These are phyloP conservation scores for Electrona antarctica DNA, from an alignment of 2,113 vertebrate species.

Conservation along the genomic window DNA sequence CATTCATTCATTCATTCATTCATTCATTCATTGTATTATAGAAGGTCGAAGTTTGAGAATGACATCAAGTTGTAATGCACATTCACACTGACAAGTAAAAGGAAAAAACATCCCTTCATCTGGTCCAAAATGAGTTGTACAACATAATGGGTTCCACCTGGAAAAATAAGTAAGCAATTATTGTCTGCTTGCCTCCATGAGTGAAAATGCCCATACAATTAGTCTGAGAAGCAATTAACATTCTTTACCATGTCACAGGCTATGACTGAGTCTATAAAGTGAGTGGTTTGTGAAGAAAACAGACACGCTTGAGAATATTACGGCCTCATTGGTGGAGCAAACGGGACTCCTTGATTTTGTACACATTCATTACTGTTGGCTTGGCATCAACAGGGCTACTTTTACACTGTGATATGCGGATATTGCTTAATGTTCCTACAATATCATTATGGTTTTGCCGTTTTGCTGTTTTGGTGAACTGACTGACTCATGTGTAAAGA, in stretches of 20 bases:
- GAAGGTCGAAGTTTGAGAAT: constrained; percentile 10
- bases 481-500: constrained; percentile 13
- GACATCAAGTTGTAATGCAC: constrained; percentile 22
- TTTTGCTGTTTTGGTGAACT: constrained; percentile 26
- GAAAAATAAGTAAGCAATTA: constrained; percentile 56
- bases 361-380: constrained; percentile 51
- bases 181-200: constrained; percentile 48
- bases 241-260: constrained; percentile 54
- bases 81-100: constrained; percentile 7
- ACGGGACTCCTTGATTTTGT: constrained; percentile 28
- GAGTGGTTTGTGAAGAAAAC: constrained; percentile 56
- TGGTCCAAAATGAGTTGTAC: constrained; percentile 41
- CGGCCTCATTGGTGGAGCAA: constrained; percentile 10
- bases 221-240: constrained; percentile 48
- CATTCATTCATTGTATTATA: constrained; percentile 4
- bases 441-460: constrained; percentile 13
- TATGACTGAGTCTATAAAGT: constrained; percentile 64
- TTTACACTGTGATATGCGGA: constrained; percentile 5
- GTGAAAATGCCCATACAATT: constrained; percentile 37
- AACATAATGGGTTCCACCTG: constrained; percentile 61
- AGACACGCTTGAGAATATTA: constrained; percentile 54
- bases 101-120: constrained; percentile 23
- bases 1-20: no score
- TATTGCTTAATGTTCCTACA: constrained; percentile 32
- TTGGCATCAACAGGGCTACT: constrained; percentile 35